phyloP scores from a whole-genome alignment of 2,888 invertebrate species.

The Spilosoma lubricipeda region DNA sequence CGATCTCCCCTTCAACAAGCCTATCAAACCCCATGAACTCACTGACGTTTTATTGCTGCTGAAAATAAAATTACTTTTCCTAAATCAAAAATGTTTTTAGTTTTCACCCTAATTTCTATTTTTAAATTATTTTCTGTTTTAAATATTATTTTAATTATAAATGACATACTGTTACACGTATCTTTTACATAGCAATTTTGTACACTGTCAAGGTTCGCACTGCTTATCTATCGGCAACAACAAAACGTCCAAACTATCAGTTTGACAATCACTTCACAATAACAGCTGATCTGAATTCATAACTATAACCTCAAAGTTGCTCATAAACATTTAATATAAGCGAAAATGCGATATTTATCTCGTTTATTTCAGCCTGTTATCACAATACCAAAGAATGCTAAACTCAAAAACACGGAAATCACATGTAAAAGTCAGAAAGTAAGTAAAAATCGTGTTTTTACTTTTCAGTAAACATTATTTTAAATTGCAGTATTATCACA shows the following conservation, averaged over 20 bases:
- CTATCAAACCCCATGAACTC: not conserved
- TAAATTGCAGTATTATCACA: not conserved
- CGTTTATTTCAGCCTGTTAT: slow-evolving; percentile 90
- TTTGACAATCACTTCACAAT: slow-evolving; percentile 18
- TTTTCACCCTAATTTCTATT: not conserved
- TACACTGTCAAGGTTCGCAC: not conserved
- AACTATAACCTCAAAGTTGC: slow-evolving; percentile 44
- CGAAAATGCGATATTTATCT: slow-evolving; percentile 86
- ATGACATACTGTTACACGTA: not conserved
- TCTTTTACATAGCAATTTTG: not conserved
- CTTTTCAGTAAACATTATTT: not conserved
- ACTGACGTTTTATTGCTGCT: not conserved
- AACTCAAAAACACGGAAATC: slow-evolving; percentile 86
- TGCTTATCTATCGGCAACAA: not conserved
- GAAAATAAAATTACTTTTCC: not conserved
- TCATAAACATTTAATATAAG: slow-evolving; percentile 17
- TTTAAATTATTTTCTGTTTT: not conserved
- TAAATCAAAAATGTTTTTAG: not conserved
- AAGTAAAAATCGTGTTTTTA: slow-evolving; percentile 39
- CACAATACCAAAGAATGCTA: slow-evolving; percentile 87
- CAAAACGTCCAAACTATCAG: not conserved
- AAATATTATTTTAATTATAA: not conserved
- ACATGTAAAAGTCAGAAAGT: slow-evolving; percentile 92
- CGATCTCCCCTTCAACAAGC: too few species aligned
- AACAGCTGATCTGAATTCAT: slow-evolving; percentile 33